Base-by-base conservation (phyloP, 2,797 vertebrate genomes). In the Pygocentrus nattereri region DNA sequence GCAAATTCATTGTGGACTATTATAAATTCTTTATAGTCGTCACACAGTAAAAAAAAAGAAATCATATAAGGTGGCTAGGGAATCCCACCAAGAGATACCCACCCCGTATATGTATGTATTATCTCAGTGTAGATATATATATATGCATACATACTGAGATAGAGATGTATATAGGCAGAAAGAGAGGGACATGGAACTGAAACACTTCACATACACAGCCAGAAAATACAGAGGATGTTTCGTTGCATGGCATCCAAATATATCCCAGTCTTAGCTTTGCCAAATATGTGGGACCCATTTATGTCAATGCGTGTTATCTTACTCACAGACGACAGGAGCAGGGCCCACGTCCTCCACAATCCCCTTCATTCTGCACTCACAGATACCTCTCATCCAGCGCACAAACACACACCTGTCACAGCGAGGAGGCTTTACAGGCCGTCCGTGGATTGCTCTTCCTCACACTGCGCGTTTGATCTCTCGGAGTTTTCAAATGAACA, bases 221-320 rank as follows among this genome's bases (percentile, higher is more conserved):
- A 82, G 77, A 76, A 52, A 73, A 81, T 74, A 68, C 79, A 87
- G 83, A 90, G 79, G 69, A 88, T 86, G 84, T 87, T 92, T 88
- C 89, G 90, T 88, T 87, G 85, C 90, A 90, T 88, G 79, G 76
- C 85, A 91, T 92, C 90, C 88, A 93, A 91, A 93, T 93, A 94
- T 92, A 93, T 90, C 89, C 83, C 62, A 81, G 89, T 87, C 21
- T 69, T 54, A 85, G 90, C 91, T 91, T 92, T 93, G 89, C 91
- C 89, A 93, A 93, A 94, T 91, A 90, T 90, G 89, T 85, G 89
- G 91, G 93, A 93, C 93, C 93, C 93, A 93, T 93, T 94, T 95
- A 90, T 93, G 93, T 94, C 94, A 93, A 84, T 79, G 87, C 89
- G 90, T 90, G 92, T 95, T 92, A 93, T 92, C 89, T 90, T 90